Evolutionary conservation across 2,113 vertebrate species (phyloP), one percentile per base, ranked within the genome.

Genomic region (Neotoma lepida): DNA sequence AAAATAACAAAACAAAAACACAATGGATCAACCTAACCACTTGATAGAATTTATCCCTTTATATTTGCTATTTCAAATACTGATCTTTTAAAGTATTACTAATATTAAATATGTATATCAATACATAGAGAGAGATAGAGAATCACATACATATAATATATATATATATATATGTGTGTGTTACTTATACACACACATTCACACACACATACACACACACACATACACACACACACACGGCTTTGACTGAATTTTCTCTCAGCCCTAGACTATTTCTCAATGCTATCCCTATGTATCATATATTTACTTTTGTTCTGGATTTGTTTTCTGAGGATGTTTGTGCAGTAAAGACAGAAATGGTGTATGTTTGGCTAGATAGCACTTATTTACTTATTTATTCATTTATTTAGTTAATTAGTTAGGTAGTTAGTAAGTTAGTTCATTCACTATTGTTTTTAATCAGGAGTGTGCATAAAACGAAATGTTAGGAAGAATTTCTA

Each of bases 31-130:
- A 80, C 10, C 6, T 77, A 77, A 68, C 24, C 12, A 86, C 35
- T 9, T 94, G 68, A 90, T 15, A 56, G 63, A 51, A 90, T 90
- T 63, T 91, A 49, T 44, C 8, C n/a, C 56, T 88, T 88, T 51
- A 6, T 77, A 56, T 35, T 63, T 86, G 77, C 7, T 88, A 22
- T 4, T 76, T 76, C 35, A 86, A 30, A n/a, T 64, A 71, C 26
- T 64, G 17, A 80, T 76, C 1, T 18, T 63, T 84, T 68, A 39
- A 88, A 41, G 13, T 33, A 56, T 41, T 41, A 54, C 24, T 51
- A 86, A 86, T 28, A 68, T n/a, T 66, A 46, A n/a, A 17, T 13
- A 17, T 51, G 28, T 66, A 49, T 35, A 86, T 46, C 1, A 24
- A 44, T 14, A 68, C 2, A 33, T 7, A 64, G 3, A 64, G 12